Percentiles rank a stretch among this genome's conserved stretches.
These are phyloP conservation scores for Geococcyx californianus DNA, from an alignment of 2,113 vertebrate species.

Conservation along the genomic window DNA sequence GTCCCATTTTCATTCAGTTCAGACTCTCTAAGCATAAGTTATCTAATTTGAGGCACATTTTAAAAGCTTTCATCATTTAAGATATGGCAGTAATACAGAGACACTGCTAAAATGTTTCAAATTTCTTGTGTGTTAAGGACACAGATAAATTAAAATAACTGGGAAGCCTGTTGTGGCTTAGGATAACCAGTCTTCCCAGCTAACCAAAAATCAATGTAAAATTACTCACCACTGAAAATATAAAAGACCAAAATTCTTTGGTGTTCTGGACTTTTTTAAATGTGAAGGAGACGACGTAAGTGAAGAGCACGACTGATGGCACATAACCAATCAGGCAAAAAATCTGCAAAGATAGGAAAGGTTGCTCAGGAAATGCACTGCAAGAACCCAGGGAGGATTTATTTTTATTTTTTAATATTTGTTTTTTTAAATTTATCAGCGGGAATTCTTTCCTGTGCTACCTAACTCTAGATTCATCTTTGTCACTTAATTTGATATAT, in stretches of 20 bases:
- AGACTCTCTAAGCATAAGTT: not conserved
- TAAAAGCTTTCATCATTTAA: not conserved
- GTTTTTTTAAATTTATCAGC: not conserved
- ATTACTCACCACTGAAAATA: conserved; percentile 92
- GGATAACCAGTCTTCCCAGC: not conserved
- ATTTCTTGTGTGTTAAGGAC: not conserved
- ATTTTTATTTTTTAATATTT: no score
- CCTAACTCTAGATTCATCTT: not conserved
- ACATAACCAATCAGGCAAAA: conserved; percentile 89
- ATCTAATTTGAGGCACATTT: not conserved
- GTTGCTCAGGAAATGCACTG: not conserved
- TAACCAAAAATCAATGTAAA: not conserved
- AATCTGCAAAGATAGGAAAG: conserved; percentile 73
- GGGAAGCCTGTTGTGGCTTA: not conserved
- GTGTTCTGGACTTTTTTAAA: conserved; percentile 90
- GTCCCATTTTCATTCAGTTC: not conserved
- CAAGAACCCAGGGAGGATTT: not conserved
- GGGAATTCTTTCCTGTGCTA: not conserved
- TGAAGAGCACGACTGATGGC: conserved; percentile 90
- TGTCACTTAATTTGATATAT: not conserved
- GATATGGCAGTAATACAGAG: not conserved
- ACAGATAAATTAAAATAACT: not conserved
- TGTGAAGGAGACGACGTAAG: conserved; percentile 90
- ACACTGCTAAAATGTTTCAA: not conserved
- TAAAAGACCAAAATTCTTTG: conserved; percentile 92